Evolutionary conservation across 2,888 invertebrate genomes (phyloP), one percentile per base, ranked within the genome.

Genomic region (Ypsolopha sequella): DNA sequence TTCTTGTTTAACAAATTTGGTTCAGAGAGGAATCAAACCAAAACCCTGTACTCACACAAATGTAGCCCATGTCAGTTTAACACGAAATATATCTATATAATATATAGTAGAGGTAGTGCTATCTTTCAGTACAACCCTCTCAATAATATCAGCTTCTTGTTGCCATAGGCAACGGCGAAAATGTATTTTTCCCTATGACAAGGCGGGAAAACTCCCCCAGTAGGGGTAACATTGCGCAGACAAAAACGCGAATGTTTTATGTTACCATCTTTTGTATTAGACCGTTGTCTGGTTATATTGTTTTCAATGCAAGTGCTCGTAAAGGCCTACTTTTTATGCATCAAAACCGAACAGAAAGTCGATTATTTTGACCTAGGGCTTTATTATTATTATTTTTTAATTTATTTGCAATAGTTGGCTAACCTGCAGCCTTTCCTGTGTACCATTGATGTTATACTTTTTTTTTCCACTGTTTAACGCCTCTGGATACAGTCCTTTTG

Each of bases 141-240:
- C 65, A 72, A 73, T 70, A 73, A 72, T 70, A 66, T 69, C 77
- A 75, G 76, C 76, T 80, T 70, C 73, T 65, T 64, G 80, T 80
- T 78, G 78, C 80, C 62, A 72, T 62, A 71, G 74, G 80, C 71
- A 73, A 81, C 80, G 66, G 62, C 62, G 71, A 69, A 75, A 76
- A 73, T 71, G 68, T 75, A 73, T 76, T 76, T 79, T 79, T 76
- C 74, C 68, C 65, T 59, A 59, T 59, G 60, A 54, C 58, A 54
- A 56, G 56, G 56, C 52, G 60, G 59, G 54, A 58, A 59, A 52
- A 53, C 51, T 50, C 43, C 54, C 53, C 56, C 51, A n/a, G 36
- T 35, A 24, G 61, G 62, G 54, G 58, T 52, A 52, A 53, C 58
- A 55, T 54, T 53, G 60, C 60, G 65, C 59, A 60, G 60, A 62